phyloP scores from a whole-genome alignment of 2,113 vertebrate species.

The Columba livia region DNA sequence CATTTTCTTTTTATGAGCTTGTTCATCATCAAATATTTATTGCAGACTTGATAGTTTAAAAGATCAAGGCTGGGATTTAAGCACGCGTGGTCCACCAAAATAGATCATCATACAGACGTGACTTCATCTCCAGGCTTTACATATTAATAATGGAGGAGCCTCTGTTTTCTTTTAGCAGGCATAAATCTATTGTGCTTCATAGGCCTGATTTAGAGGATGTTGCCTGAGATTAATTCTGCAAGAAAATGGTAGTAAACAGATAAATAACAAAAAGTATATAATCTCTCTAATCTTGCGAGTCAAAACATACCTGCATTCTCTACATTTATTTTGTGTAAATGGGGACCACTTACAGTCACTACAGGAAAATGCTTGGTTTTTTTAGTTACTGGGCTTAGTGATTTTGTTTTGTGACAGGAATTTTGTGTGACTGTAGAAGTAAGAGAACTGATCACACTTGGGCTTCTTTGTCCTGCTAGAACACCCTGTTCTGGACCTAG shows the following conservation, averaged over 20 bases:
- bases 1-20: slow-evolving; percentile 72
- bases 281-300: neutral
- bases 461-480: neutral
- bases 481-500: neutral
- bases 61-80: slow-evolving; percentile 66
- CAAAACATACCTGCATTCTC: neutral
- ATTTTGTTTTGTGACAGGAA: neutral
- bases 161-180: slow-evolving; percentile 10
- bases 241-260: neutral
- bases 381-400: neutral
- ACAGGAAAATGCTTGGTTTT: neutral
- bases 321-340: neutral
- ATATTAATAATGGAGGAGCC: slow-evolving; percentile 35
- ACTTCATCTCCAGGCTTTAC: slow-evolving; percentile 61
- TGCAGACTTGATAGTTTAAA: slow-evolving; percentile 66
- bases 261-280: neutral
- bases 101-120: slow-evolving; percentile 62
- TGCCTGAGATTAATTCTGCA: neutral
- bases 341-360: neutral
- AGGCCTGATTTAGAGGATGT: neutral
- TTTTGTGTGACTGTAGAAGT: neutral
- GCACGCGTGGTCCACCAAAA: slow-evolving; percentile 57
- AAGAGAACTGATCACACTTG: rapidly evolving
- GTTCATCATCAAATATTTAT: slow-evolving; percentile 75
- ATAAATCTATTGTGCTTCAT: slow-evolving; percentile 7